Percentiles rank a stretch among this genome's conserved stretches.
Conservation (phyloP, 2,888 invertebrate genomes). For the Caenorhabditis sinica region DNA sequence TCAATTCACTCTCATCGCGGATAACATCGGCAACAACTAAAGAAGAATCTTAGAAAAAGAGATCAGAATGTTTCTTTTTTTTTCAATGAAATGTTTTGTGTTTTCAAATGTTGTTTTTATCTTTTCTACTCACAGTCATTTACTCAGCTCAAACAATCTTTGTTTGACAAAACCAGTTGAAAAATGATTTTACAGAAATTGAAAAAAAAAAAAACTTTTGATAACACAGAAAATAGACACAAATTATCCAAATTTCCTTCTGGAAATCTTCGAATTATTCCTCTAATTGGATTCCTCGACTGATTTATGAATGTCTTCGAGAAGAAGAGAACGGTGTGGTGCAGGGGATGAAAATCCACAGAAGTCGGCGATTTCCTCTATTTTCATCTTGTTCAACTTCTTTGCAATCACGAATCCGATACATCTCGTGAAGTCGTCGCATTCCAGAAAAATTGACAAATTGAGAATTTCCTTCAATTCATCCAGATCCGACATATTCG, state of each 20-base stretch:
- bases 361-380: background rate
- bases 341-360: background rate
- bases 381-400: background rate
- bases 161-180: too few relatives aligned
- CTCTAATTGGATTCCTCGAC: too few relatives aligned
- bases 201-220: constrained; percentile 12
- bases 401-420: constrained; percentile 1
- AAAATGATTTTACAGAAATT: constrained; percentile 26
- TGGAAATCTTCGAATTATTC: too few relatives aligned
- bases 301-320: too few relatives aligned
- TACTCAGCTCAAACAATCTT: too few relatives aligned
- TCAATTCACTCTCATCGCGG: constrained; percentile 32
- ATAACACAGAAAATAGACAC: too few relatives aligned
- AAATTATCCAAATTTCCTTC: too few relatives aligned
- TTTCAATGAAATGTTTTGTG: too few relatives aligned
- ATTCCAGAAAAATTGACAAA: constrained; percentile 1
- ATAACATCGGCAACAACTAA: constrained; percentile 29
- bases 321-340: too few relatives aligned
- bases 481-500: background rate
- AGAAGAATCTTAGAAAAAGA: background rate
- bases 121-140: too few relatives aligned
- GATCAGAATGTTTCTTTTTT: background rate
- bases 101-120: too few relatives aligned
- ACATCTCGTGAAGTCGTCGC: background rate
- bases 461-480: constrained; percentile 6